These are phyloP conservation scores for Struthidea cinerea DNA, from an alignment of 2,113 vertebrate species.

Conservation along the genomic window DNA sequence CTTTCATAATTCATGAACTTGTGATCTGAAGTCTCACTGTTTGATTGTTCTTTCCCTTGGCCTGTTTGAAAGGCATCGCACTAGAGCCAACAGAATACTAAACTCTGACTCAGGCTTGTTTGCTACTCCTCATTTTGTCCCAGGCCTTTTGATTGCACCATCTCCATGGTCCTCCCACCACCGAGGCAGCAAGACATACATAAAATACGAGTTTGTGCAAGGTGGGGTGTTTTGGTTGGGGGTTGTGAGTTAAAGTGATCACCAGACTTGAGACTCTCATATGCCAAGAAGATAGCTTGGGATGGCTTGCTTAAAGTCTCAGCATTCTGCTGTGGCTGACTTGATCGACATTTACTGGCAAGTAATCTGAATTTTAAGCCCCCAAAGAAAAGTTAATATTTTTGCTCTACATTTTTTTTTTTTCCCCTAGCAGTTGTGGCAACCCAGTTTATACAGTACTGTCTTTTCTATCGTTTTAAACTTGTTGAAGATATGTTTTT, in stretches of 20 bases:
- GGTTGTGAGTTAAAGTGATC: neutral
- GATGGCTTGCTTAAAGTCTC: neutral
- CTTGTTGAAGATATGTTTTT: neutral
- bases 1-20: slow-evolving; percentile 15
- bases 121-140: neutral
- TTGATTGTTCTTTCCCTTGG: neutral
- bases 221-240: neutral
- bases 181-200: fast-evolving
- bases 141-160: neutral
- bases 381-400: neutral
- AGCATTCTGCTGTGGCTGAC: neutral
- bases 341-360: neutral
- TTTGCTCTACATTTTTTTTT: neutral
- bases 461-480: neutral
- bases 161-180: neutral
- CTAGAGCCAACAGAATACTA: neutral
- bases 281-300: neutral
- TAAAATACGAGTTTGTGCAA: neutral
- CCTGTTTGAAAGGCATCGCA: neutral
- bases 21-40: neutral
- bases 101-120: neutral
- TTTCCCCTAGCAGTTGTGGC: neutral
- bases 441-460: neutral
- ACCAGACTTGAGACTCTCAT: neutral
- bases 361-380: neutral